Evolutionary conservation across 1,140 invertebrate species (phyloP), one percentile per base, ranked within the genome.

Genomic region (Microvelia longipes): DNA sequence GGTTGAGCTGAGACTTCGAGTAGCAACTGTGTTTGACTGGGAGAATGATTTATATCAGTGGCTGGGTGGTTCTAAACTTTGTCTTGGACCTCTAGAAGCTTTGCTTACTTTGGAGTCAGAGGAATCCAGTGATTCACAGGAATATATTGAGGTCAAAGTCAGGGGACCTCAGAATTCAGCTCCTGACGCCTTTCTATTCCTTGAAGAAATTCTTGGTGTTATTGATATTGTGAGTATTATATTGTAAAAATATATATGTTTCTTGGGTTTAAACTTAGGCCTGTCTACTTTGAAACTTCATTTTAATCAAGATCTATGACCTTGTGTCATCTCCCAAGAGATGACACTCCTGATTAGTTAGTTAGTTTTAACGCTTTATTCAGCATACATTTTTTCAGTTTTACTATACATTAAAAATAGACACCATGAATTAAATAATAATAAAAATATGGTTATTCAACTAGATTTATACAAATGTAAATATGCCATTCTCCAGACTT

Each of bases 31-130:
- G 74, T 85, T 79, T 83, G 89, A 88, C 74, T 83, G 82, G 72
- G 81, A 81, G 50, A 81, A 80, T 65, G 90, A 92, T 78, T 79
- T 93, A 14, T 88, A 90, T 73, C 90, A 93, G 77, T 93, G 90
- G 90, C 85, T 85, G 77, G 81, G 86, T 68, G 90, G 89, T 19
- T 89, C 87, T n/a, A 91, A 91, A 78, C 83, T 91, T 68, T 89
- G 86, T 74, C 85, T 86, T 68, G 86, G 87, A 1, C 81, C 84
- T 35, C 82, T 90, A 67, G 90, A 93, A 78, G 87, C 87, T 70
- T 80, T 92, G 26, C 80, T 92, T 15, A 88, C 87, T 13, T 80
- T 92, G 71, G 85, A 87, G 72, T 83, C 86, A 69, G 84, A 86
- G 71, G 83, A 86, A 68, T 83, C 85, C 71, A 68, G 65, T 1